Percentiles rank a stretch among this genome's conserved stretches.
Evolutionary conservation across 1,140 invertebrate species (phyloP).

Genomic region (Nomia melanderi): DNA sequence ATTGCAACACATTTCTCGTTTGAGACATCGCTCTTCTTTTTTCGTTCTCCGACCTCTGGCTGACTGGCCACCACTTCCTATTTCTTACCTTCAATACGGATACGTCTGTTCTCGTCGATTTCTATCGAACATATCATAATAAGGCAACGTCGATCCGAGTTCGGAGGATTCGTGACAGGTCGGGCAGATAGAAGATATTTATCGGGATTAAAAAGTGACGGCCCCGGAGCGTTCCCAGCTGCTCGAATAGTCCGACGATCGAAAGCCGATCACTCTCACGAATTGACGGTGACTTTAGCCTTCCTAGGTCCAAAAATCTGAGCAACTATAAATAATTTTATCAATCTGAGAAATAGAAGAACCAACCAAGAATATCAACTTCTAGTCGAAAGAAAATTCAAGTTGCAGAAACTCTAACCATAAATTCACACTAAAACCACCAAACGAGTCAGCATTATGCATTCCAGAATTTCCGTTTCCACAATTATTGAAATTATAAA

Average conservation of each 20-base stretch:
- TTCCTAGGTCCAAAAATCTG: too few relatives aligned
- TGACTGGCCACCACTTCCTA: neutral
- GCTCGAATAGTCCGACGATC: neutral
- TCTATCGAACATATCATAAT: constrained; percentile 1
- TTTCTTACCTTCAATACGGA: neutral
- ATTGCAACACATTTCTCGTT: constrained; percentile 4
- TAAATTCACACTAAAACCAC: too few relatives aligned
- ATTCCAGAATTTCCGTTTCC: too few relatives aligned
- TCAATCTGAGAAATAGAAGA: too few relatives aligned
- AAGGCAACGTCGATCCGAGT: neutral
- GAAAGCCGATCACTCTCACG: too few relatives aligned
- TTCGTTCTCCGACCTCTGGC: neutral
- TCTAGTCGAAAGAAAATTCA: too few relatives aligned
- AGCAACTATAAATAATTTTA: too few relatives aligned
- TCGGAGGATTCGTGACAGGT: neutral
- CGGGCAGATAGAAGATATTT: neutral
- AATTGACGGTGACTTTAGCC: too few relatives aligned
- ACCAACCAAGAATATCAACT: too few relatives aligned
- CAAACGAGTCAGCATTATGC: too few relatives aligned
- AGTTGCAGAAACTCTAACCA: too few relatives aligned
- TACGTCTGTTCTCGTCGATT: constrained; percentile 12
- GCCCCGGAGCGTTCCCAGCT: neutral
- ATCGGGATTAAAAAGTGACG: neutral
- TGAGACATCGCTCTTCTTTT: neutral
- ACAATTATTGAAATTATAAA: too few relatives aligned